These are phyloP conservation scores for Acrocephalus arundinaceus DNA, from an alignment of 2,113 vertebrate genomes.

Conservation along the genomic window DNA sequence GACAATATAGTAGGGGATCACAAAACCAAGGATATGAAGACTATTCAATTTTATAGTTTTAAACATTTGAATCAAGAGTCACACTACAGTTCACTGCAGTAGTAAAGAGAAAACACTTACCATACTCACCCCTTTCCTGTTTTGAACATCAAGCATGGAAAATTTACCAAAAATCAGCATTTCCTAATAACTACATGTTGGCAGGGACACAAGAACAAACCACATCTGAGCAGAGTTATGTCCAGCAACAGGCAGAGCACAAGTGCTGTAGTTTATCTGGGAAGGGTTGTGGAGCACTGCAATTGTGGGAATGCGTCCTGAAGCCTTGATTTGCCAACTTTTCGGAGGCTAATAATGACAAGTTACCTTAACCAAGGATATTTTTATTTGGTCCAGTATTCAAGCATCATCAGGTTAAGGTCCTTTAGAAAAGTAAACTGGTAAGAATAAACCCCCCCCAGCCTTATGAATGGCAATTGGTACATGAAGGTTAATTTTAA, in stretches of 20 bases:
- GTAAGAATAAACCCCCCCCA: neutral
- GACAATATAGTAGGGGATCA: neutral
- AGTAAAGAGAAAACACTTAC: neutral
- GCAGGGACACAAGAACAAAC: neutral
- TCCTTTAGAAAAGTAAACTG: neutral
- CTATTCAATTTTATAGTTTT: neutral
- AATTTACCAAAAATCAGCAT: neutral
- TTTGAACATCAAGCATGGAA: neutral
- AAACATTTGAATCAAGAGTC: neutral
- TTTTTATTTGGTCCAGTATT: constrained; percentile 33
- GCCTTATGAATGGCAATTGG: neutral
- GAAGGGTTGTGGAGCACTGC: neutral
- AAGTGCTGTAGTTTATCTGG: neutral
- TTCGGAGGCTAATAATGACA: constrained; percentile 6
- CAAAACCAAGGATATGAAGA: neutral
- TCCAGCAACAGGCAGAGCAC: neutral
- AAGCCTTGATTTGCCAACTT: neutral
- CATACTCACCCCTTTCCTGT: neutral
- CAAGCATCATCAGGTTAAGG: constrained; percentile 4
- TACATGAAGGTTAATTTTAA: constrained; percentile 22
- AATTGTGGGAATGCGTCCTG: neutral
- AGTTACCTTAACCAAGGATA: constrained; percentile 29
- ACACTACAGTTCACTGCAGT: neutral
- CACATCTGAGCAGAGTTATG: neutral
- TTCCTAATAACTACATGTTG: neutral